Evolutionary conservation across 1,140 invertebrate genomes (phyloP).

Genomic region (Tyrophagus putrescentiae): DNA sequence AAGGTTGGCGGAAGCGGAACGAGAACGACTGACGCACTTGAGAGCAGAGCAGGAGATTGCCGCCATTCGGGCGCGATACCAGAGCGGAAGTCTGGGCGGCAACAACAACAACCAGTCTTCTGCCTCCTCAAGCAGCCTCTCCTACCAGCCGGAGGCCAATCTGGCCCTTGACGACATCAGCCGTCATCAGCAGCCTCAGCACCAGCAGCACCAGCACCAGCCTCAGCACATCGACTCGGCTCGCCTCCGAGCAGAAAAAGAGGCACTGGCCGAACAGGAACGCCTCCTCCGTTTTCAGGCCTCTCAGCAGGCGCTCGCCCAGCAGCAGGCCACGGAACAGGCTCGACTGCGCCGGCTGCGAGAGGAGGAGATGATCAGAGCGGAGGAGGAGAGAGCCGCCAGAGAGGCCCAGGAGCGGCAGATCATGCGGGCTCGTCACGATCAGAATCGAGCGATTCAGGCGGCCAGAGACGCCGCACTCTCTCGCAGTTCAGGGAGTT

Average conservation of each 20-base stretch:
- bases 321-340: constrained; percentile 4
- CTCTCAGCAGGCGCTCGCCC: constrained; percentile 16
- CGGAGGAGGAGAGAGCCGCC: constrained; percentile 5
- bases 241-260: constrained; percentile 8
- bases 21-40: background rate
- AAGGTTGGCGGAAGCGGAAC: constrained; percentile 15
- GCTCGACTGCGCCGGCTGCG: background rate
- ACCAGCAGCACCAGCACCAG: constrained; percentile 1
- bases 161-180: background rate
- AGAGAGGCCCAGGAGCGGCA: background rate
- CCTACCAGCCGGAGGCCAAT: constrained; percentile 16
- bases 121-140: constrained; percentile 13
- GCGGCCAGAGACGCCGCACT: background rate
- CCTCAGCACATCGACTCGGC: background rate
- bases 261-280: constrained; percentile 20
- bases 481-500: too few species aligned
- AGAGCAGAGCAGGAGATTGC: constrained; percentile 20
- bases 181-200: background rate
- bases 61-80: background rate
- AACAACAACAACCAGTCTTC: background rate
- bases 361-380: background rate
- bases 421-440: constrained; percentile 7
- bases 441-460: constrained; percentile 2
- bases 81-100: background rate
- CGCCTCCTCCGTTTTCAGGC: constrained; percentile 17